Evolutionary conservation across 2,113 vertebrate species (phyloP), one percentile per base, ranked within the genome.

Genomic region (Grantiella picta): DNA sequence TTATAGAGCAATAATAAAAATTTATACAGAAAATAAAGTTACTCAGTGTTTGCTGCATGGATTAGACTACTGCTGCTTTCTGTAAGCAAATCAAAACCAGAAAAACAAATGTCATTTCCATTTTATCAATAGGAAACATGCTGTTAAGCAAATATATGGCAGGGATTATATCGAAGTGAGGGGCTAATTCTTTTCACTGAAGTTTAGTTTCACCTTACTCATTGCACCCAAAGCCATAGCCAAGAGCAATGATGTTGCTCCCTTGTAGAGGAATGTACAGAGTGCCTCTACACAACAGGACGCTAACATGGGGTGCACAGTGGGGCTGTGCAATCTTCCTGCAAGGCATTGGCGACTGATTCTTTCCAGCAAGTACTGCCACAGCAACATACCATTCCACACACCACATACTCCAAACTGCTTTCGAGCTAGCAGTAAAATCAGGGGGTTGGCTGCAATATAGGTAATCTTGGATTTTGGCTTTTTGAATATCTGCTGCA

Each of bases 31-130:
- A 94, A 78, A 94, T 77, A 66, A 93, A 76, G 81, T 44, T 69
- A 92, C 54, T 86, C 36, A 6, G 81, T 61, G 64, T 95, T 96
- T 96, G 69, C 85, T 82, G 56, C 65, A 45, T 1, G 6, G 65
- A 90, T 95, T 83, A 90, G 60, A 95, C 63, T 82, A 44, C 70
- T 71, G 78, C 86, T 93, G 92, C 49, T 95, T 95, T 95, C 84
- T 83, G 61, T 69, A 95, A 96, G 80, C 86, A 89, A 94, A 96
- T 86, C 93, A 93, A 40, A 76, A 89, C 69, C n/a, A 71, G 50
- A 87, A 93, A 89, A 95, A 93, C 53, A 75, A 96, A 81, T 33
- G 27, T 40, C 8, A 94, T 83, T 83, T 96, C 78, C 87, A 89
- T 86, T 84, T 85, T 66, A 49, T 84, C 88, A 87, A 69, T 70